Evolutionary conservation across 2,113 vertebrate species (phyloP).

Genomic region (Struthio camelus): DNA sequence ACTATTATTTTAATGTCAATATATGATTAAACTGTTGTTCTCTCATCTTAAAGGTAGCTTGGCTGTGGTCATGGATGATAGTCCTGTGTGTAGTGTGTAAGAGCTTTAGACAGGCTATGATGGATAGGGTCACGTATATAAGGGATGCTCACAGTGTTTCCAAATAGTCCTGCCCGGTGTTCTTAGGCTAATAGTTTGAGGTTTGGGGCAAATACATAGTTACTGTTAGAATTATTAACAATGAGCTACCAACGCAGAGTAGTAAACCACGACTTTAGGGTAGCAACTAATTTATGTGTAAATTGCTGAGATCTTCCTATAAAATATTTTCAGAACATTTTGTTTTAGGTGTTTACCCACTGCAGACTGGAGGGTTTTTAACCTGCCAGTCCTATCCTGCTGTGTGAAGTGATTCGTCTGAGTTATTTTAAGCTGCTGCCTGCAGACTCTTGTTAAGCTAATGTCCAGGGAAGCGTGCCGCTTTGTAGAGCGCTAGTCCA

Average conservation of each 20-base stretch:
- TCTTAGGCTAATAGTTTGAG: neutral
- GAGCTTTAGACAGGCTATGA: neutral
- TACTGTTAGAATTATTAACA: neutral
- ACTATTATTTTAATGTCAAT: neutral
- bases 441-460: conserved; percentile 35
- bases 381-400: neutral
- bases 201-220: neutral
- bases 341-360: neutral
- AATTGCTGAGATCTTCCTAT: neutral
- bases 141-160: neutral
- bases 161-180: neutral
- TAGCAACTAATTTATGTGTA: neutral
- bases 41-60: neutral
- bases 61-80: neutral
- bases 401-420: neutral
- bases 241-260: neutral
- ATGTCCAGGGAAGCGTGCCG: neutral
- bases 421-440: conserved; percentile 21
- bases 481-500: neutral
- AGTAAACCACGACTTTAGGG: neutral
- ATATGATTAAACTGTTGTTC: neutral
- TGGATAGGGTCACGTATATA: neutral
- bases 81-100: neutral
- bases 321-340: neutral
- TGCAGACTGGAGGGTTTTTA: neutral